Evolutionary conservation across 2,797 vertebrate species (phyloP), one percentile per base, ranked within the genome.

Genomic region (Pelochelys cantorii): DNA sequence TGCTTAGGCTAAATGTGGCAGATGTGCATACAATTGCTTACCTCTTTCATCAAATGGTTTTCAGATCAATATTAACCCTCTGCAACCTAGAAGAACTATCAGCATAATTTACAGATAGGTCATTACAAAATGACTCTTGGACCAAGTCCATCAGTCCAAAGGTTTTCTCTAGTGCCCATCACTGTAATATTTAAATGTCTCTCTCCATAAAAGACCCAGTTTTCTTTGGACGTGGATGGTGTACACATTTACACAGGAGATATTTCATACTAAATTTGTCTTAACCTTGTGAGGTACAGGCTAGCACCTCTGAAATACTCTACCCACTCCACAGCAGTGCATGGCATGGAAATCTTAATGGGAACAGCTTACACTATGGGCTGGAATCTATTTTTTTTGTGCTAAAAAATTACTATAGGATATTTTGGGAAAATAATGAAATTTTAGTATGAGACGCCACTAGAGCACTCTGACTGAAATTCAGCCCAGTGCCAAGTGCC

Each of bases 401-500:
- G 27, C 22, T 52, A 27, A 77, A 77, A 77, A 37, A 37, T 22
- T 71, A 71, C 20, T 71, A n/a, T 71, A 71, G 9, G 22, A 71
- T 22, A 34, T 11, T 37, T 22, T 22, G 68, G 34, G 71, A 53
- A 55, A 68, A 17, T 29, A 80, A 56, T 42, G 7, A 56, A 6
- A 42, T 79, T 23, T 14, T 56, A 71, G 42, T 18, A 5, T 42
- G 59, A 34, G 34, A 48, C 13, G 27, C 27, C 74, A 71, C 27
- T 77, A 77, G 29, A 48, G 14, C 42, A 48, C 23, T 29, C 42
- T 52, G 5, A 14, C 4, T 3, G 1, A 68, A 79, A 17, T 5
- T 55, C 20, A 1, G 0, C 10, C 12, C 18, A 0, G 0, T 3
- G 20, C 17, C 79, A 59, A 75, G 55, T 1, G 4, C 0, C 54